phyloP scores from a whole-genome alignment of 2,888 invertebrate genomes.

The Hypolimnas misippus region DNA sequence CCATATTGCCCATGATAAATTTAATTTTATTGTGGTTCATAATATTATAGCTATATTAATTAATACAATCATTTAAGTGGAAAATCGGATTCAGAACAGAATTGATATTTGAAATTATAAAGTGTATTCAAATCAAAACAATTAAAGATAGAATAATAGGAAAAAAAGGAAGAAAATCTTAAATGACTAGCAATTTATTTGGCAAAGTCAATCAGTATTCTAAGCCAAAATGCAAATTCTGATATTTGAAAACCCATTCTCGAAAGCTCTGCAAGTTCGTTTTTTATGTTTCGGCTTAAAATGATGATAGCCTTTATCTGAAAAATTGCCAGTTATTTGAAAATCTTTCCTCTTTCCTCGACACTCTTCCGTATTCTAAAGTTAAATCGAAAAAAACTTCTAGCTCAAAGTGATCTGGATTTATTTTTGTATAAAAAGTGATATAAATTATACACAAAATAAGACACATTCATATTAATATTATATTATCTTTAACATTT shows the following conservation, averaged over 20 bases:
- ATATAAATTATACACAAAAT: no score
- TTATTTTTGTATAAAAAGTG: no score
- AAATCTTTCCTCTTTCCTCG: background rate
- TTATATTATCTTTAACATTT: no score
- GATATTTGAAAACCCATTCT: background rate
- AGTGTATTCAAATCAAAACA: no score
- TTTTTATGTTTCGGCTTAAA: background rate
- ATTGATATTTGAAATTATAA: no score
- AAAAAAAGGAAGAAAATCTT: background rate
- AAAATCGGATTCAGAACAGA: no score
- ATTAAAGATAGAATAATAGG: background rate
- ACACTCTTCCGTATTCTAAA: background rate
- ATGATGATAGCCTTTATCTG: background rate
- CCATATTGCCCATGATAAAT: no score
- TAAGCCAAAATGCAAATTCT: constrained; percentile 1
- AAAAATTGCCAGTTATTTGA: constrained; percentile 4
- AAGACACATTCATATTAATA: no score
- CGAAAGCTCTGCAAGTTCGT: background rate
- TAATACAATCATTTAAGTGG: no score
- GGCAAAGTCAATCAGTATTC: background rate
- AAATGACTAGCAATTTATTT: background rate
- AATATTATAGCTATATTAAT: no score
- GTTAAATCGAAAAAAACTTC: background rate
- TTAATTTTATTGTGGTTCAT: no score
- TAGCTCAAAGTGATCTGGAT: no score